Base-by-base conservation (phyloP, 2,797 vertebrate species). In the Decapterus maruadsi region DNA sequence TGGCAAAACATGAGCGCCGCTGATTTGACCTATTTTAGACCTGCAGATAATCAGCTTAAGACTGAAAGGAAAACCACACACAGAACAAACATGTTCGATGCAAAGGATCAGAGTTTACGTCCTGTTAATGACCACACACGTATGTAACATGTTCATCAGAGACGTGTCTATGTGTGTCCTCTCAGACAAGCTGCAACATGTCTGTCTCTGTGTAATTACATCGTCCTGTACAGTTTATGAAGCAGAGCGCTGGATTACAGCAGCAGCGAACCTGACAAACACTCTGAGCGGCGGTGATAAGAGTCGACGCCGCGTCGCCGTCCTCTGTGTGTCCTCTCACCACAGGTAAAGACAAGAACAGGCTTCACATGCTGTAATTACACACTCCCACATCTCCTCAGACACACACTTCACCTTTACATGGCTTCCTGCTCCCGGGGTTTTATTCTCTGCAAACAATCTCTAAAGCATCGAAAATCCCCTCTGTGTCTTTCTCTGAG, bases 1-100 rank as follows among this genome's bases (percentile, higher is more conserved):
- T 74, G 66, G 69, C 40, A 9, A 76, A 42, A 26, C 62, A 29
- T 60, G 51, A 50, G 57, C 45, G 46, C 38, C 38, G 4, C 53
- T 54, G 43, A 57, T 60, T 40, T 54, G 43, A 77, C 75, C 81
- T 51, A 29, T 43, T 76, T 72, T 9, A 70, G 45, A 75, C 58
- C 72, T 75, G 29, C 14, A 62, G 53, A 50, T 55, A 58, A 72
- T 54, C 64, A 36, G 60, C 67, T 60, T n/a, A 55, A 54, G 34
- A 36, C 53, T 7, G 8, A 65, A 57, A 29, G 22, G 26, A 57
- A 68, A 68, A 16, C 62, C 36, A 22, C 8, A 17, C 16, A 46
- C 13, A 45, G 2, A 14, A 43, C 13, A 22, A 22, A 45, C 20
- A 46, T 19, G 6, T 14, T 11, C 43, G 29, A 40, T 9, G 8